Evolutionary conservation across 2,888 invertebrate genomes (phyloP).

Genomic region (Argyra leucocephala): DNA sequence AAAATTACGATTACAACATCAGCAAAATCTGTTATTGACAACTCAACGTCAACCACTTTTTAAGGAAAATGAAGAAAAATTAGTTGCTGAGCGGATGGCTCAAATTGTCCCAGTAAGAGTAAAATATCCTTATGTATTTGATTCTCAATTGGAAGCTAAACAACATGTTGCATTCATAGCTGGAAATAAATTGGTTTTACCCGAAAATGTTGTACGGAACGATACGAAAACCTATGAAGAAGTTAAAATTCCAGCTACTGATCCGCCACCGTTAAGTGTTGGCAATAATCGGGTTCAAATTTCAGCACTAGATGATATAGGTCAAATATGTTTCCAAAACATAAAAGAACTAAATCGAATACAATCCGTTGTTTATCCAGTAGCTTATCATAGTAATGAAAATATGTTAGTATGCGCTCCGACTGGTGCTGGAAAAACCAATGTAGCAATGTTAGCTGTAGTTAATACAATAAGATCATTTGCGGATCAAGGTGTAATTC

Average conservation of each 20-base stretch:
- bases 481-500: conserved; percentile 68
- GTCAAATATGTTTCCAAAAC: conserved; percentile 79
- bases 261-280: conserved; percentile 50
- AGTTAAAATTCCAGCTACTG: conserved; percentile 67
- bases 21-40: conserved; percentile 35
- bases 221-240: conserved; percentile 73
- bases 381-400: conserved; percentile 92
- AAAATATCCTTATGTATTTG: conserved; percentile 79
- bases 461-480: conserved; percentile 83
- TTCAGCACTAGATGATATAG: conserved; percentile 56
- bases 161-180: conserved; percentile 59
- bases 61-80: conserved; percentile 26
- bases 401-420: conserved; percentile 97
- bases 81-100: conserved; percentile 20
- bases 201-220: conserved; percentile 65
- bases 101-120: not conserved
- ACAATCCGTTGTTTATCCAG: conserved; percentile 89
- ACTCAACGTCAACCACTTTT: conserved; percentile 37
- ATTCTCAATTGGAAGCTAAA: conserved; percentile 62
- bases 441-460: conserved; percentile 89
- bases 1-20: conserved; percentile 36
- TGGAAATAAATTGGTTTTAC: conserved; percentile 67
- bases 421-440: conserved; percentile 98
- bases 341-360: conserved; percentile 83
- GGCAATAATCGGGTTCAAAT: conserved; percentile 57